phyloP scores from a whole-genome alignment of 2,888 invertebrate species.

The Lumbricus terrestris region DNA sequence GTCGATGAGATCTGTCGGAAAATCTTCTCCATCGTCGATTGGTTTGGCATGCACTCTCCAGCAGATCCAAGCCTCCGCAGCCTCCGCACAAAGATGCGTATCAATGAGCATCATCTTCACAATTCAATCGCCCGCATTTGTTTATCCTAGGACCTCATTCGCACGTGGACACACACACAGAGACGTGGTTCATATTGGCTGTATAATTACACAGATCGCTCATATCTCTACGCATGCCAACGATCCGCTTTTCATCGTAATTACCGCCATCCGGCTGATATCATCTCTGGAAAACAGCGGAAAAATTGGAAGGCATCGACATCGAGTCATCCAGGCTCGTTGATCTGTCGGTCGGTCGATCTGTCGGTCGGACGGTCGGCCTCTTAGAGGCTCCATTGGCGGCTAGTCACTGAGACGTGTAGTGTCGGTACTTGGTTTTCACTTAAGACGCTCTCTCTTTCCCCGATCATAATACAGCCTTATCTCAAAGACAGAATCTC shows the following conservation, averaged over 20 bases:
- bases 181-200: not conserved
- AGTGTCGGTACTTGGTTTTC: slow-evolving; percentile 12
- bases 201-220: not conserved
- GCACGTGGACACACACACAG: not conserved
- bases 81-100: not conserved
- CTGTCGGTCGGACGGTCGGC: not conserved
- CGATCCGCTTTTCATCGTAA: not conserved
- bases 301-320: not conserved
- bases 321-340: not conserved
- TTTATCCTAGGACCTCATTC: not conserved
- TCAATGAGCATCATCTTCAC: not conserved
- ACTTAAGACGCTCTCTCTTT: not conserved
- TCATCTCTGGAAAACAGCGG: not conserved
- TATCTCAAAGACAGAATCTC: slow-evolving; percentile 15
- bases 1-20: not conserved
- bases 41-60: not conserved
- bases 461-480: not conserved
- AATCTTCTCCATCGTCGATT: not conserved
- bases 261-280: not conserved
- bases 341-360: not conserved
- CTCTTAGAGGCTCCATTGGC: not conserved
- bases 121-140: not conserved
- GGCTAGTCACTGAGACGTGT: not conserved
- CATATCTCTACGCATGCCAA: not conserved
- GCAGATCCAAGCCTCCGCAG: too few species aligned